Evolutionary conservation across 64 coral and sea anemone genomes (phyloP).

Genomic region (Stichodactyla helianthus): DNA sequence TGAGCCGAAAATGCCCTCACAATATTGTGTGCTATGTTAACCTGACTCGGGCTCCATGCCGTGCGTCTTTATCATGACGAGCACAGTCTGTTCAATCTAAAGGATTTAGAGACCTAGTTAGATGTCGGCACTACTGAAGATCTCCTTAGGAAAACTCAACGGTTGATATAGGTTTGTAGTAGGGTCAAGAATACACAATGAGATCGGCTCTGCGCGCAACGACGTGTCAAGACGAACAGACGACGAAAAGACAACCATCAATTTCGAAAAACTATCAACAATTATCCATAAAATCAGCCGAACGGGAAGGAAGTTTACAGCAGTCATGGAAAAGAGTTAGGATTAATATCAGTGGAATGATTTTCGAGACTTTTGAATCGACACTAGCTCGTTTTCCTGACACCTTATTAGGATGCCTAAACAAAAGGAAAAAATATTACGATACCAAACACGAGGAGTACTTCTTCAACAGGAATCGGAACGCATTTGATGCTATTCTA

Average conservation of each 20-base stretch:
- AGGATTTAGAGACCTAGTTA: background rate
- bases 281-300: background rate
- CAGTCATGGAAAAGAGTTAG: slow-evolving; percentile 42
- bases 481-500: slow-evolving; percentile 89
- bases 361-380: slow-evolving; percentile 81
- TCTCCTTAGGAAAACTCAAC: too few relatives aligned
- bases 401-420: slow-evolving; percentile 73
- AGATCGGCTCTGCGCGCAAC: slow-evolving; percentile 41
- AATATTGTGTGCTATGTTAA: background rate
- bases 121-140: background rate
- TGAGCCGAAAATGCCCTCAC: background rate
- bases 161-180: background rate
- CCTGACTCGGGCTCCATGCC: background rate
- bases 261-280: slow-evolving; percentile 14
- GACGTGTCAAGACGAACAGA: background rate
- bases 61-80: too few relatives aligned
- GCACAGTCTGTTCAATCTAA: too few relatives aligned
- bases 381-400: slow-evolving; percentile 80
- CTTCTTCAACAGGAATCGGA: slow-evolving; percentile 89
- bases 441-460: slow-evolving; percentile 52
- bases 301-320: background rate
- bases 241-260: slow-evolving; percentile 3
- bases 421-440: slow-evolving; percentile 63
- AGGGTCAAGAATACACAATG: slow-evolving; percentile 13
- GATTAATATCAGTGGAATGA: slow-evolving; percentile 72